Percentiles rank a stretch among this genome's conserved stretches.
Conservation (phyloP, 2,888 invertebrate species). For the Smittia sp. region DNA sequence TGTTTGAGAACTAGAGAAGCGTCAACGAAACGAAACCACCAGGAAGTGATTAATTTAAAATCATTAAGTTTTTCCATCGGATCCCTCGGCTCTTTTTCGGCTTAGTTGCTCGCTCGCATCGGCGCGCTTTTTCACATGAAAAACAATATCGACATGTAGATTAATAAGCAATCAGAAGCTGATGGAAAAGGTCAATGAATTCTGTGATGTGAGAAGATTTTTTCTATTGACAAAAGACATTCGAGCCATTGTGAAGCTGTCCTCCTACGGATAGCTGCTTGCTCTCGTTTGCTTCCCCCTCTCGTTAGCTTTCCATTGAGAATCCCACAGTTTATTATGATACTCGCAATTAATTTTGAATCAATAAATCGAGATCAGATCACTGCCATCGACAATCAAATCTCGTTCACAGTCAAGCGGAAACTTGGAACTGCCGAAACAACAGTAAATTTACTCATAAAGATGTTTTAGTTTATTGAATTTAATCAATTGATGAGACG, state of each 20-base stretch:
- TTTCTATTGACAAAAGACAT: neutral
- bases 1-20: slow-evolving; percentile 17
- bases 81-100: neutral
- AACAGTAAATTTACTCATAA: slow-evolving; percentile 3
- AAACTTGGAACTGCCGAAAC: neutral
- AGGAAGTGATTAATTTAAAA: slow-evolving; percentile 41
- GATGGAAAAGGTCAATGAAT: slow-evolving; percentile 21
- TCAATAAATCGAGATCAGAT: slow-evolving; percentile 25
- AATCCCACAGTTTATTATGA: neutral
- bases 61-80: slow-evolving; percentile 26
- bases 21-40: slow-evolving; percentile 25
- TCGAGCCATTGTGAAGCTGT: neutral
- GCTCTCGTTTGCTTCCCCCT: neutral
- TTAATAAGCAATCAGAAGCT: slow-evolving; percentile 19
- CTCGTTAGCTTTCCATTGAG: neutral
- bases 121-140: neutral
- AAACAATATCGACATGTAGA: slow-evolving; percentile 9
- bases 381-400: neutral
- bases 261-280: slow-evolving; percentile 6
- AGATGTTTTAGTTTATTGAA: slow-evolving; percentile 20
- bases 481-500: slow-evolving; percentile 16
- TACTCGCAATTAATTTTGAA: slow-evolving; percentile 23
- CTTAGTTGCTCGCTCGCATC: neutral
- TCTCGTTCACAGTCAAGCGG: neutral
- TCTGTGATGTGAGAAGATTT: neutral